Conservation (phyloP, 2,888 invertebrate genomes). For the Tachina fera region DNA sequence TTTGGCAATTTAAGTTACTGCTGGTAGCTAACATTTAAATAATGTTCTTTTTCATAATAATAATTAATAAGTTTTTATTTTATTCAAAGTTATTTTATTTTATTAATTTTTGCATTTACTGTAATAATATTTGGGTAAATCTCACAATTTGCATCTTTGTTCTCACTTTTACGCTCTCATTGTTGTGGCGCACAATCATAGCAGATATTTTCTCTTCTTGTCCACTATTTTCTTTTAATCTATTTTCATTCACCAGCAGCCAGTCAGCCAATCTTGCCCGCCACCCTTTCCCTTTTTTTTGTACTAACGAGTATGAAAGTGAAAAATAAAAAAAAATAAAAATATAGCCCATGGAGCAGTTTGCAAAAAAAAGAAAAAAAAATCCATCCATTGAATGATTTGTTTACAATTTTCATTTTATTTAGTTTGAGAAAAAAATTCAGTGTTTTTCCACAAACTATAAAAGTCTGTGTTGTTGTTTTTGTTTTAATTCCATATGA, state of each 20-base stretch:
- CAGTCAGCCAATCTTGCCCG: constrained; percentile 44
- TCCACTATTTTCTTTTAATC: constrained; percentile 51
- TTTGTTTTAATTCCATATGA: constrained; percentile 16
- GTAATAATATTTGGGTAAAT: constrained; percentile 17
- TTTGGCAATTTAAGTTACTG: too few relatives aligned
- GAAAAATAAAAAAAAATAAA: constrained; percentile 60
- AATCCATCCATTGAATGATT: constrained; percentile 42
- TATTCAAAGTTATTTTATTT: constrained; percentile 25
- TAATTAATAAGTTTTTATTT: constrained; percentile 1
- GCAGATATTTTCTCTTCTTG: constrained; percentile 29
- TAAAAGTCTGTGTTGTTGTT: background rate
- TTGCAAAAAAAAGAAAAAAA: background rate
- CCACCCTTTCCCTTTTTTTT: constrained; percentile 29
- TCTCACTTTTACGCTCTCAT: background rate
- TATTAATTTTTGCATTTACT: constrained; percentile 19
- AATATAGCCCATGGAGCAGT: constrained; percentile 29
- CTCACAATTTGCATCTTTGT: background rate
- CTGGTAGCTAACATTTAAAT: too few relatives aligned
- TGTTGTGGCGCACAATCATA: constrained; percentile 56
- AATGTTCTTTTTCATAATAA: background rate
- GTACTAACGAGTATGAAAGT: constrained; percentile 23
- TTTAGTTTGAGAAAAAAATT: background rate
- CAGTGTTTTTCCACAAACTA: constrained; percentile 23
- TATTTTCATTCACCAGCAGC: constrained; percentile 68
- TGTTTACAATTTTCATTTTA: constrained; percentile 57